Percentiles rank a stretch among this genome's conserved stretches.
These are phyloP conservation scores for Chromobotia macracanthus DNA, from an alignment of 2,797 vertebrate genomes.

Conservation along the genomic window DNA sequence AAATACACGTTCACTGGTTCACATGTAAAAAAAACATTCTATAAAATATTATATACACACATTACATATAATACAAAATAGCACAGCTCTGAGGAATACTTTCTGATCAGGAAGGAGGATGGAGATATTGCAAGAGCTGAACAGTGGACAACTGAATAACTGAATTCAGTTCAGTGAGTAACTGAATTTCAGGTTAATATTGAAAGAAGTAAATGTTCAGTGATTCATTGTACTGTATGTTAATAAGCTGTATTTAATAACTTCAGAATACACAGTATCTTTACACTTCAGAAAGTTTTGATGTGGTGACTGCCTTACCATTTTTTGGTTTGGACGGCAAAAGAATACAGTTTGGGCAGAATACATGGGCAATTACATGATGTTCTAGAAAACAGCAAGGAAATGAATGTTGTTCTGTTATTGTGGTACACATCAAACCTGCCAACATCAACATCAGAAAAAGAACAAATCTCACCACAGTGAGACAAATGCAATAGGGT, in stretches of 20 bases:
- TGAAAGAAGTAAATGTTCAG: not conserved
- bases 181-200: not conserved
- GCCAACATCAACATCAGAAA: not conserved
- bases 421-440: slow-evolving; percentile 40
- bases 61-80: no score
- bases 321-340: slow-evolving; percentile 9
- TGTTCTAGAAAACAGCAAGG: slow-evolving; percentile 27
- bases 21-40: no score
- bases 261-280: not conserved
- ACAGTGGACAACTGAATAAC: not conserved
- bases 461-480: not conserved
- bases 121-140: not conserved
- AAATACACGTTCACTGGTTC: no score
- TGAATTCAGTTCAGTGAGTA: no score
- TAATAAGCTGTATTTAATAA: not conserved
- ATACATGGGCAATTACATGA: slow-evolving; percentile 5
- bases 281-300: slow-evolving; percentile 6
- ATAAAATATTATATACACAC: no score
- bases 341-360: slow-evolving; percentile 11
- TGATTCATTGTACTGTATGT: not conserved
- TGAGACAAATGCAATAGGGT: not conserved
- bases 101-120: not conserved
- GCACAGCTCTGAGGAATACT: not conserved
- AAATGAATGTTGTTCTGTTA: not conserved
- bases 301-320: not conserved